Evolutionary conservation across 2,797 vertebrate species (phyloP).

Genomic region (Lepidocolaptes lacrymiger): DNA sequence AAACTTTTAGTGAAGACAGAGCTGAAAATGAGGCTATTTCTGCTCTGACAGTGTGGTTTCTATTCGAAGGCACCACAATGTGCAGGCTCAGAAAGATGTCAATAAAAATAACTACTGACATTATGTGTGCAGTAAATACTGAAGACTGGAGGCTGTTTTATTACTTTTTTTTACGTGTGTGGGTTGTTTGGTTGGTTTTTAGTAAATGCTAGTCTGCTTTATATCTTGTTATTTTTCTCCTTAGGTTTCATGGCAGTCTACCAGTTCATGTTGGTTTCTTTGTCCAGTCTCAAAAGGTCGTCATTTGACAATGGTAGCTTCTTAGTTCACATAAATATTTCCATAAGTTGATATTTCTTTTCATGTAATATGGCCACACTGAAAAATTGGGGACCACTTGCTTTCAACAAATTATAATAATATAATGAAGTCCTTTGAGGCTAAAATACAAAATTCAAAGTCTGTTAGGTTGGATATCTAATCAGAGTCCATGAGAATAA

Average conservation of each 20-base stretch:
- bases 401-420: neutral
- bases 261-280: neutral
- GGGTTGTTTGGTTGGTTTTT: neutral
- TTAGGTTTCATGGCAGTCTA: neutral
- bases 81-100: neutral
- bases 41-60: neutral
- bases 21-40: neutral
- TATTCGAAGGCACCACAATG: accelerated
- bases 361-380: neutral
- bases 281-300: neutral
- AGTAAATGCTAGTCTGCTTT: neutral
- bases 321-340: neutral
- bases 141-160: neutral
- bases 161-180: neutral
- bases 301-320: neutral
- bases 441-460: neutral
- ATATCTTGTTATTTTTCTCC: neutral
- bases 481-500: neutral
- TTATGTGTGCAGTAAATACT: neutral
- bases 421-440: neutral
- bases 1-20: neutral
- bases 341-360: neutral
- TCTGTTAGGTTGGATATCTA: neutral
- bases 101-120: neutral
- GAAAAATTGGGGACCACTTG: neutral